A percentile compares a stretch with the other conserved stretches of the same genome.
phyloP scores from a whole-genome alignment of 1,140 invertebrate species.

The Drosophila eugracilis region DNA sequence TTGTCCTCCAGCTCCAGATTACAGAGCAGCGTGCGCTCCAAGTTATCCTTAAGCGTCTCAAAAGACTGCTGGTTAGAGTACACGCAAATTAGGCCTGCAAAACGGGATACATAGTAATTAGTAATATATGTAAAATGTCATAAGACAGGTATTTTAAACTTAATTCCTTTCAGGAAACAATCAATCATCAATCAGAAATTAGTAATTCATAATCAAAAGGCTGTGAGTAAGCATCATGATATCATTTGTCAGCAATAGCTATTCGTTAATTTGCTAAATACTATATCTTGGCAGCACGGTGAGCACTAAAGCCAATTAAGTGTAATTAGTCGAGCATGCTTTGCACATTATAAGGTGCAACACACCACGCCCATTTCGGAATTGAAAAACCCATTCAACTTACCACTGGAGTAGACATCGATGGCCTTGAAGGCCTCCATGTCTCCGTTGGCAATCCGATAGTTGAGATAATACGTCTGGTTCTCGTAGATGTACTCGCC shows the following conservation, averaged over 20 bases:
- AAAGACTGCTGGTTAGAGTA: constrained; percentile 96
- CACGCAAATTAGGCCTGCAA: constrained; percentile 92
- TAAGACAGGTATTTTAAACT: background rate
- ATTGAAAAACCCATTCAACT: constrained; percentile 70
- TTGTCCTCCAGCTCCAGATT: constrained; percentile 96
- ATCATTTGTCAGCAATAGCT: constrained; percentile 4
- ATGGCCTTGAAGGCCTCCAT: constrained; percentile 85
- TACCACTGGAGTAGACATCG: constrained; percentile 86
- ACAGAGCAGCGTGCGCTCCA: constrained; percentile 95
- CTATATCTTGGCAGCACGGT: constrained; percentile 1
- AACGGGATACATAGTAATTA: no score
- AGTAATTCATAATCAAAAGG: background rate
- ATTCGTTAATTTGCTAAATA: background rate
- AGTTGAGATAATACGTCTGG: constrained; percentile 93
- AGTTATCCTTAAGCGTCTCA: constrained; percentile 95
- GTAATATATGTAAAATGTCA: no score
- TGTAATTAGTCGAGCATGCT: constrained; percentile 1
- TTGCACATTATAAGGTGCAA: background rate
- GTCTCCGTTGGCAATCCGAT: constrained; percentile 94
- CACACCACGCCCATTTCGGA: background rate
- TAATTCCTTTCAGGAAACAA: background rate
- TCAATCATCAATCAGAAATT: background rate
- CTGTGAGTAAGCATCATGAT: constrained; percentile 24
- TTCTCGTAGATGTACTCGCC: constrained; percentile 94
- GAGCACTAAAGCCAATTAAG: constrained; percentile 13